Conservation (phyloP, 1,140 invertebrate species). For the Cyphomyrmex costatus region DNA sequence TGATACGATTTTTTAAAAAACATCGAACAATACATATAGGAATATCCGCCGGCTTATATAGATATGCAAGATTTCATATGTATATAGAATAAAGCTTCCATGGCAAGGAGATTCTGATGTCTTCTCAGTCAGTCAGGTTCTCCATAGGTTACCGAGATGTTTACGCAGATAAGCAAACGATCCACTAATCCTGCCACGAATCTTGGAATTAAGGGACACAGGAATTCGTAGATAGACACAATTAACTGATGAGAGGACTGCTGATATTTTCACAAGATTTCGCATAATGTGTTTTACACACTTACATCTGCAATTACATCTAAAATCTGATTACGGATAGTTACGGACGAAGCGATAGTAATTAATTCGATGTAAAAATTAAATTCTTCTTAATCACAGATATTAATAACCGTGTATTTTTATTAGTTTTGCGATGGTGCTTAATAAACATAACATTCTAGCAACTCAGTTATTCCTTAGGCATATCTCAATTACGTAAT, state of each 20-base stretch:
- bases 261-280: slow-evolving; percentile 7
- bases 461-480: not conserved
- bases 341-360: not conserved
- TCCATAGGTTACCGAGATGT: slow-evolving; percentile 73
- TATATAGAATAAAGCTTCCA: slow-evolving; percentile 15
- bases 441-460: too few relatives aligned
- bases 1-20: slow-evolving; percentile 9
- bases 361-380: slow-evolving; percentile 16
- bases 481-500: slow-evolving; percentile 4
- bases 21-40: not conserved
- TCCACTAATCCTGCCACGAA: slow-evolving; percentile 55
- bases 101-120: slow-evolving; percentile 16
- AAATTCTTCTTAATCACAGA: not conserved
- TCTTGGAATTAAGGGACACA: slow-evolving; percentile 21
- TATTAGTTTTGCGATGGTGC: not conserved
- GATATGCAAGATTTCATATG: slow-evolving; percentile 47
- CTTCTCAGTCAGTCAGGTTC: slow-evolving; percentile 55
- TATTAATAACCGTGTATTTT: not conserved
- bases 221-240: slow-evolving; percentile 20
- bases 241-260: slow-evolving; percentile 29
- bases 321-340: slow-evolving; percentile 12
- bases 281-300: too few relatives aligned
- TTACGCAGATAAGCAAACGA: slow-evolving; percentile 78
- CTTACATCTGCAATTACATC: too few relatives aligned
- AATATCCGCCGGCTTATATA: slow-evolving; percentile 70